Base-by-base conservation (phyloP, 2,888 invertebrate species). In the Callinectes sapidus region DNA sequence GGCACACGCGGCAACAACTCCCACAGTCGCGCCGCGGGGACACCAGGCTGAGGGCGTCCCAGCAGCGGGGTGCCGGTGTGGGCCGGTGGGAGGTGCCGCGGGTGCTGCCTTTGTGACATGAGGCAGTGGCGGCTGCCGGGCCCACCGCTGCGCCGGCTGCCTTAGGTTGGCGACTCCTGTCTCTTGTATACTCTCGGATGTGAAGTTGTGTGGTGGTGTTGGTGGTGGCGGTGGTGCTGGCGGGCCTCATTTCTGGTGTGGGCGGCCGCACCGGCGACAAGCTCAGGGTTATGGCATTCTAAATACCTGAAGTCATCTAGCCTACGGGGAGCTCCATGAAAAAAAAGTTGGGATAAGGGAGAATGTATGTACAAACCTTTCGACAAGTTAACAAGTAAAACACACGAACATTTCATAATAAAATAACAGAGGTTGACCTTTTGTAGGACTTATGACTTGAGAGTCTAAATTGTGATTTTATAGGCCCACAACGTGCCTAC, bases 341-440 rank as follows among this genome's bases (percentile, higher is more conserved):
- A 92, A 92, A 92, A 71, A 89, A 42, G n/a, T 32, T 54, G 35
- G 81, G 81, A 3, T 32, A 77, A 81, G 88, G 91, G 81, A 81
- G 89, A 91, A 87, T 87, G 77, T 92, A 92, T 92, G 86, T 92
- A 92, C 92, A 92, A 92, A 92, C 87, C 92, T 92, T 92, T 92
- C 90, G 92, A 92, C 92, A 92, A 90, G 92, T 92, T 92, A 92
- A 92, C 92, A 92, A 92, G 92, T 92, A 92, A 92, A 92, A 92
- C 90, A 92, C 92, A 92, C 92, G 90, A 92, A 92, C 92, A 92
- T 92, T 90, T 90, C 87, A 90, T 92, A 92, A 90, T 92, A 92
- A 92, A 92, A 92, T 92, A 92, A 92, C 92, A 92, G 92, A 92
- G 92, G 92, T 90, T 92, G 92, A 92, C 92, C 66, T 92, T 92